Conservation (phyloP, 2,888 invertebrate species). For the Hirtodrosophila cameraria region DNA sequence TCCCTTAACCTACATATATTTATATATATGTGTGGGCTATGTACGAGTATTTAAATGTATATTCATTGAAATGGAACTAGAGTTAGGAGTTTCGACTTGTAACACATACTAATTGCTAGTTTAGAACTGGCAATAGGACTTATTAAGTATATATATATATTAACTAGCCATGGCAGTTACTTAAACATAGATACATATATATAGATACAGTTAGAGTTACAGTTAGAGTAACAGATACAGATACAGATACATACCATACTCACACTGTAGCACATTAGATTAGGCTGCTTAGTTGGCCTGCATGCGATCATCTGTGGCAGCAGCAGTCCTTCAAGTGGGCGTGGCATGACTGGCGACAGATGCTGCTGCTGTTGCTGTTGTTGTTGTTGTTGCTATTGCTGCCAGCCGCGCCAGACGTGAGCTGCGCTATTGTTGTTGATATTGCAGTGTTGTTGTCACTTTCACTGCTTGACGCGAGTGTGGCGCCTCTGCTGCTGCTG, state of each 20-base stretch:
- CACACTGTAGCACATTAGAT: conserved; percentile 45
- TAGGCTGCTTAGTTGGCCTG: conserved; percentile 17
- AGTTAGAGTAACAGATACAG: too few species aligned
- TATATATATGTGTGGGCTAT: conserved; percentile 3
- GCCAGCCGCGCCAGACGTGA: conserved; percentile 37
- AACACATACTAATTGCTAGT: conserved; percentile 28
- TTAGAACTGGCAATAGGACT: conserved; percentile 36
- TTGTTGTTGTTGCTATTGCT: conserved; percentile 1
- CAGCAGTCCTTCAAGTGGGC: conserved; percentile 47
- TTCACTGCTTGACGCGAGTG: conserved; percentile 47
- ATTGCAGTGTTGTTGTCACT: conserved; percentile 34
- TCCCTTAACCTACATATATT: conserved; percentile 33
- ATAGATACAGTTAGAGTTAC: conserved; percentile 7
- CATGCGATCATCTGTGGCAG: conserved; percentile 70
- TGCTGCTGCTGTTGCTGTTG: conserved; percentile 15
- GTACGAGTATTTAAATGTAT: too few species aligned
- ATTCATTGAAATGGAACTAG: too few species aligned
- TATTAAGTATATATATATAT: conserved; percentile 16
- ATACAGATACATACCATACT: conserved; percentile 12
- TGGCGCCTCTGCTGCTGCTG: conserved; percentile 9
- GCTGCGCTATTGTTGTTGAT: conserved; percentile 18
- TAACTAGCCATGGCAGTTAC: conserved; percentile 15
- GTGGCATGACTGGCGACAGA: conserved; percentile 35
- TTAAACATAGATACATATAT: conserved; percentile 7
- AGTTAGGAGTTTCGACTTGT: background rate